A percentile compares a stretch with the other conserved stretches of the same genome.
phyloP scores from a whole-genome alignment of 2,888 invertebrate species.

The Epirrhoe alternata region DNA sequence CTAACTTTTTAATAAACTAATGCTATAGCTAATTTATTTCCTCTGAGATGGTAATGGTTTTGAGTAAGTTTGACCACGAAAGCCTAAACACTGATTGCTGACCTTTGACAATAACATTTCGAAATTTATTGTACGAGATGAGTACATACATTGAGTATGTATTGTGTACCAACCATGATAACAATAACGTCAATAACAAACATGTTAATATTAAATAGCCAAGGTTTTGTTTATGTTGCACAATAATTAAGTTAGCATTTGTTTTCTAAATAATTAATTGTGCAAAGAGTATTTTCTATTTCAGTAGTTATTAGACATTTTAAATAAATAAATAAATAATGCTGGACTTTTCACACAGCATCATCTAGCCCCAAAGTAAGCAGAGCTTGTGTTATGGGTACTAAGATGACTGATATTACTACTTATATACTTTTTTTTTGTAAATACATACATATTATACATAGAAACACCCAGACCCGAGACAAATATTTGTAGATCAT shows the following conservation, averaged over 20 bases:
- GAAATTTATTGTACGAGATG: constrained; percentile 61
- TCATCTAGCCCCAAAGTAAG: too few species aligned
- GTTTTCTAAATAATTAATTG: background rate
- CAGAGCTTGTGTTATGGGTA: too few species aligned
- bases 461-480: too few species aligned
- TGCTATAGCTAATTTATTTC: constrained; percentile 7
- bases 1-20: background rate
- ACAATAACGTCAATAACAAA: constrained; percentile 24
- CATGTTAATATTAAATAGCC: constrained; percentile 8
- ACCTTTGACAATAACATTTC: constrained; percentile 68
- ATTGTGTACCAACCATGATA: constrained; percentile 32
- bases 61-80: constrained; percentile 38
- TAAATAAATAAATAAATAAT: too few species aligned
- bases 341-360: too few species aligned
- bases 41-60: constrained; percentile 16
- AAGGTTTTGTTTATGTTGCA: constrained; percentile 15
- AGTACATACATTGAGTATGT: constrained; percentile 34
- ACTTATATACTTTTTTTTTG: too few species aligned
- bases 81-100: constrained; percentile 58
- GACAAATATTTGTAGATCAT: too few species aligned
- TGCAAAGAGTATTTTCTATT: too few species aligned
- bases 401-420: too few species aligned
- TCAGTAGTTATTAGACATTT: too few species aligned
- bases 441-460: too few species aligned
- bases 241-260: background rate